phyloP scores from a whole-genome alignment of 2,888 invertebrate genomes.

The Helleia helle region DNA sequence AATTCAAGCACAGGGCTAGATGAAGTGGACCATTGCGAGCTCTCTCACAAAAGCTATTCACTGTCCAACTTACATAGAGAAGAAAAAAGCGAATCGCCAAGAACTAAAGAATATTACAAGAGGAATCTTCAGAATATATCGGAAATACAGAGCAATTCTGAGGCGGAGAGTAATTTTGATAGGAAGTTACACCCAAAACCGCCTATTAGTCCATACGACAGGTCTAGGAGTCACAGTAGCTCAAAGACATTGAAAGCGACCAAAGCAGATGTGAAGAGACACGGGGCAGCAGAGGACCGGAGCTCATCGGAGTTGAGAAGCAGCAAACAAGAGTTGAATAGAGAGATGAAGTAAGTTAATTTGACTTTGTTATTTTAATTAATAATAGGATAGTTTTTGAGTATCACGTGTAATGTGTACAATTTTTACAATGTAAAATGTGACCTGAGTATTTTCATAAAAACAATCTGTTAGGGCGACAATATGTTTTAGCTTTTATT shows the following conservation, averaged over 20 bases:
- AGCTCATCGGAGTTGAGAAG: slow-evolving; percentile 51
- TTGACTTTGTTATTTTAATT: too few relatives aligned
- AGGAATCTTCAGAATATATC: slow-evolving; percentile 75
- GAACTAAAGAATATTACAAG: slow-evolving; percentile 48
- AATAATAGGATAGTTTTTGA: too few relatives aligned
- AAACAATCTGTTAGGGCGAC: too few relatives aligned
- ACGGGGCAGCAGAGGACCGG: slow-evolving; percentile 30
- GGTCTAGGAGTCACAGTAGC: slow-evolving; percentile 61
- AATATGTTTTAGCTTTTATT: too few relatives aligned
- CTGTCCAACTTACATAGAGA: slow-evolving; percentile 53
- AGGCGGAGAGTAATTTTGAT: slow-evolving; percentile 51
- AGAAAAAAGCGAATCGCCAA: slow-evolving; percentile 44
- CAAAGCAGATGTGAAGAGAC: slow-evolving; percentile 35
- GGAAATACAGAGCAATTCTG: slow-evolving; percentile 63
- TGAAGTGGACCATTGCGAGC: slow-evolving; percentile 49
- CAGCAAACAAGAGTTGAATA: slow-evolving; percentile 52
- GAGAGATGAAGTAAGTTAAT: slow-evolving; percentile 56
- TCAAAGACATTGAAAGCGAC: slow-evolving; percentile 55
- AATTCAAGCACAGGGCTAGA: slow-evolving; percentile 61
- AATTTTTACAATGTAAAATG: too few relatives aligned
- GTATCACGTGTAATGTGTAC: too few relatives aligned
- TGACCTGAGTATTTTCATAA: too few relatives aligned
- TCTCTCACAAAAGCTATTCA: slow-evolving; percentile 57
- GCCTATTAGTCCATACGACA: slow-evolving; percentile 59
- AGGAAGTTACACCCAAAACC: slow-evolving; percentile 44